Evolutionary conservation across 1,140 invertebrate species (phyloP), one percentile per base, ranked within the genome.

Genomic region (Eurosta solidaginis): DNA sequence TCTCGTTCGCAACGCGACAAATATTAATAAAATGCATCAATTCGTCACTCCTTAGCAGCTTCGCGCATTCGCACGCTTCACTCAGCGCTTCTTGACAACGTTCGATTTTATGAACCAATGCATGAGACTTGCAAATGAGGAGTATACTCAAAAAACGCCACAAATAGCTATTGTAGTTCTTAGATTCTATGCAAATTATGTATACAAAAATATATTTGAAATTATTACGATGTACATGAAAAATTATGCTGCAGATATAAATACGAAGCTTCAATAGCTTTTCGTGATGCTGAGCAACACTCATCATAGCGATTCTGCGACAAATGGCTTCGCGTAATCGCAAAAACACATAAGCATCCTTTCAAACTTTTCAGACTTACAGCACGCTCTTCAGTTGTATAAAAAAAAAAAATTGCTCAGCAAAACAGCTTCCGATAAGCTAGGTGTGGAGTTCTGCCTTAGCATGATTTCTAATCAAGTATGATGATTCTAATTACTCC

Each of bases 91-190:
- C 82, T 33, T 77, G 77, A 36, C 80, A 80, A 0, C 81, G 80
- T 42, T 86, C 84, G 14, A 80, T 82, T 74, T 86, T 85, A 68
- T 82, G 80, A 5, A 86, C 78, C 0, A 84, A 50, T 0, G 84
- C 84, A 73, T 85, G 82, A 14, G 83, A 81, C 50, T 85, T 86
- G 22, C 80, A 82, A 78, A 83, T 79, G 17, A 82, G n/a, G 82
- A 86, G 83, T 4, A 78, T 81, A 50, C 80, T 74, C 0, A 85
- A 77, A 17, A 86, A 86, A 29, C 82, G 63, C 84, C 84, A 86
- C 9, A 86, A 77, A 10, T 59, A 79, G 9, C 82, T 84, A 20
- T 81, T 81, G 74, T 82, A 1, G 1, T 10, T 29, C 49, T 76
- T 3, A 82, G 80, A 78, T 82, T 82, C 76, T 29, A 33, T 1